These are phyloP conservation scores for Lates calcarifer DNA, from an alignment of 2,113 vertebrate genomes.

Conservation along the genomic window DNA sequence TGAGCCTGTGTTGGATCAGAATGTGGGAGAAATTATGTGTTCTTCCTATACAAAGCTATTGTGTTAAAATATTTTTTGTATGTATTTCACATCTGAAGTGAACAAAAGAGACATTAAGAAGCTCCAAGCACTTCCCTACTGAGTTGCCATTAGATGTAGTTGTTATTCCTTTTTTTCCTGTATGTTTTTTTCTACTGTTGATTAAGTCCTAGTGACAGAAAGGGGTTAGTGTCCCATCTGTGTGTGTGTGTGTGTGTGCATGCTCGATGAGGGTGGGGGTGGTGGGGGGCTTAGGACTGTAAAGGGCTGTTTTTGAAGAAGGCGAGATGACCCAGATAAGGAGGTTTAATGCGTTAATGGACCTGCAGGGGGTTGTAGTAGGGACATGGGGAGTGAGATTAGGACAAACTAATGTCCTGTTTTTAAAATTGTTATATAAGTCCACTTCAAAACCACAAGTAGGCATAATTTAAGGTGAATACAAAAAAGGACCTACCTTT, in stretches of 20 bases:
- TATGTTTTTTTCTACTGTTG: constrained; percentile 45
- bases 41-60: not conserved
- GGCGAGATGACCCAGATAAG: constrained; percentile 76
- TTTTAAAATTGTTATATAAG: constrained; percentile 51
- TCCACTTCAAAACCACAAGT: constrained; percentile 5
- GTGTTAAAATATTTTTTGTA: constrained; percentile 5
- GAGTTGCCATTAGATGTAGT: constrained; percentile 46
- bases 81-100: constrained; percentile 21
- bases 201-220: constrained; percentile 80
- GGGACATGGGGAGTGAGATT: constrained; percentile 51
- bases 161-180: constrained; percentile 40
- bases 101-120: constrained; percentile 40
- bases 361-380: constrained; percentile 72
- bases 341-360: constrained; percentile 76
- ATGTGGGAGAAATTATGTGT: not conserved
- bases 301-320: constrained; percentile 70
- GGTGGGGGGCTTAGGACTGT: constrained; percentile 35
- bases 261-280: constrained; percentile 17
- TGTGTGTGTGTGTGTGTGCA: constrained; percentile 43
- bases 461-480: not conserved
- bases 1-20: not conserved
- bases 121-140: constrained; percentile 36
- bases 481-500: not conserved
- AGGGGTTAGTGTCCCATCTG: constrained; percentile 76
- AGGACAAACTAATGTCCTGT: constrained; percentile 38